Conservation (phyloP, 2,797 vertebrate genomes). For the Diceros bicornis region DNA sequence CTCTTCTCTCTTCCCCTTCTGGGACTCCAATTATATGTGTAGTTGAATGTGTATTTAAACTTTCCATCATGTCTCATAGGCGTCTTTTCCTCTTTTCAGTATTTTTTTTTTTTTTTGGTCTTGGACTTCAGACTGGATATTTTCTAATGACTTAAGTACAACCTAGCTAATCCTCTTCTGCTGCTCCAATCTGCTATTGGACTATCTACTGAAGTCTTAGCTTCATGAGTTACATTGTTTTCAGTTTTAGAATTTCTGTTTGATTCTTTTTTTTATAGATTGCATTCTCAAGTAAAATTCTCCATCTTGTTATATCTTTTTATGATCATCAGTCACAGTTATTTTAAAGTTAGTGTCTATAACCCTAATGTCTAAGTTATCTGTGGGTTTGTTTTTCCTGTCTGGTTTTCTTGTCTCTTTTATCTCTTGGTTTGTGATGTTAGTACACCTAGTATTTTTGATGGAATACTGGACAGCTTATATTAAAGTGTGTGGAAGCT, state of each 20-base stretch:
- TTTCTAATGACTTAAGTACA: background rate
- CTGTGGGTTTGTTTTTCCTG: background rate
- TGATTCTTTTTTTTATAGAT: background rate
- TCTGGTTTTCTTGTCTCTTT: background rate
- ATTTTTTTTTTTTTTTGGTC: background rate
- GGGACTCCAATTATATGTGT: background rate
- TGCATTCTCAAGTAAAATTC: slow-evolving; percentile 10
- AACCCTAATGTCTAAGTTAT: background rate
- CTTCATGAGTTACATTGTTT: slow-evolving; percentile 26
- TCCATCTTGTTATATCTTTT: background rate
- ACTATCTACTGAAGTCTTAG: background rate
- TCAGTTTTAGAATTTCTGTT: slow-evolving; percentile 45
- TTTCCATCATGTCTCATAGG: background rate
- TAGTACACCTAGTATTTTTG: background rate
- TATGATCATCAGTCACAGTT: background rate
- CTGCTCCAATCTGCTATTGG: background rate
- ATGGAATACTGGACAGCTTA: background rate
- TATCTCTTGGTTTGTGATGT: background rate
- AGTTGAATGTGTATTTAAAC: background rate
- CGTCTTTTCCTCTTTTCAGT: background rate
- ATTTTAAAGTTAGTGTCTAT: background rate
- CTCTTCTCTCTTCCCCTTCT: background rate
- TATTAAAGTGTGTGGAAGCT: background rate
- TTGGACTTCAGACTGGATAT: background rate
- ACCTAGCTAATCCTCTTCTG: background rate